These are phyloP conservation scores for Theretra japonica DNA, from an alignment of 2,888 invertebrate species.

Conservation along the genomic window DNA sequence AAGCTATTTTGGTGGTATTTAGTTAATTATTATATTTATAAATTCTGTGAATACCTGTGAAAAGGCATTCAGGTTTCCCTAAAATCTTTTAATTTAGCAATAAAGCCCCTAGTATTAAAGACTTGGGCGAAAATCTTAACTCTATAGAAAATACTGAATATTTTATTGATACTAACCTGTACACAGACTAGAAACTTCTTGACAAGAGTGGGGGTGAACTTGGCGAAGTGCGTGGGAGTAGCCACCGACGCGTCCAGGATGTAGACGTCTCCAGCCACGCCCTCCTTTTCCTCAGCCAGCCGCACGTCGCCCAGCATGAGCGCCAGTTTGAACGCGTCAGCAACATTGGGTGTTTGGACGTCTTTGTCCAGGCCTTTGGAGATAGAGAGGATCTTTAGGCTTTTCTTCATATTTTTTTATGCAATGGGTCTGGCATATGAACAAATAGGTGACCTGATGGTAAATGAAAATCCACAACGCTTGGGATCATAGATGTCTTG, in stretches of 20 bases:
- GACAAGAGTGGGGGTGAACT: conserved; percentile 91
- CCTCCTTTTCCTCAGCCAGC: conserved; percentile 89
- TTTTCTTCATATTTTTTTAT: not conserved
- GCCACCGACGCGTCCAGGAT: conserved; percentile 92
- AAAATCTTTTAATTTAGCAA: too few relatives aligned
- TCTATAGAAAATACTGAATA: not conserved
- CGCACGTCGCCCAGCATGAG: conserved; percentile 94
- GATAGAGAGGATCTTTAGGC: not conserved
- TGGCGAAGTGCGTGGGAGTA: conserved; percentile 92
- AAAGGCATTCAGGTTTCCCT: too few relatives aligned
- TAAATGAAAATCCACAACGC: too few relatives aligned
- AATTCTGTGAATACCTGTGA: too few relatives aligned
- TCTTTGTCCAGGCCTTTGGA: conserved; percentile 87
- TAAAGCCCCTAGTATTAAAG: too few relatives aligned
- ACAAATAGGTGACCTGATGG: too few relatives aligned
- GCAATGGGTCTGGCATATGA: too few relatives aligned
- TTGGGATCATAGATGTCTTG: too few relatives aligned
- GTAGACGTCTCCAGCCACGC: conserved; percentile 94
- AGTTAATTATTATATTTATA: too few relatives aligned
- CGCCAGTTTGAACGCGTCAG: conserved; percentile 92
- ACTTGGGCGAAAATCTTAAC: too few relatives aligned
- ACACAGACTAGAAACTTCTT: conserved; percentile 95
- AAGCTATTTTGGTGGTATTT: too few relatives aligned
- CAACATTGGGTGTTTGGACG: conserved; percentile 88
- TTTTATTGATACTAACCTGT: conserved; percentile 73